A percentile compares a stretch with the other conserved stretches of the same genome.
These are phyloP conservation scores for Limnephilus auricula DNA, from an alignment of 2,888 invertebrate genomes.

Conservation along the genomic window DNA sequence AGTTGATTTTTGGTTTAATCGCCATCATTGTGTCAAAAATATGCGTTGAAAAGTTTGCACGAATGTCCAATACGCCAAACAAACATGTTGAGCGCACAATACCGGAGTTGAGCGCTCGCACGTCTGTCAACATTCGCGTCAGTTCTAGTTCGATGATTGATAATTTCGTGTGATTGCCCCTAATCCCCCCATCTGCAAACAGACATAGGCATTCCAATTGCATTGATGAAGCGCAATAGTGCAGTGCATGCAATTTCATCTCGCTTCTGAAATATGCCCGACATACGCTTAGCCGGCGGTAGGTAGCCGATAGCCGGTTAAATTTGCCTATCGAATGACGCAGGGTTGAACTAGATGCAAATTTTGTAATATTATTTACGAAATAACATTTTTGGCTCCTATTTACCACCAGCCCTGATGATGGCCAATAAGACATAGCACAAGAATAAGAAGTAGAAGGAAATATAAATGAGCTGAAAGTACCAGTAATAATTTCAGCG, in stretches of 20 bases:
- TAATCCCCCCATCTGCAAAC: slow-evolving; percentile 50
- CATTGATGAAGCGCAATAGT: slow-evolving; percentile 20
- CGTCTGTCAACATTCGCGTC: slow-evolving; percentile 26
- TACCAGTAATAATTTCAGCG: too few species aligned
- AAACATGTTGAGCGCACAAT: background rate
- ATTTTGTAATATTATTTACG: background rate
- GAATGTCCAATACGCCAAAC: background rate
- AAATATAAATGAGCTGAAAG: too few species aligned
- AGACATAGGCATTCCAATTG: slow-evolving; percentile 23
- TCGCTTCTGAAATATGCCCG: slow-evolving; percentile 38
- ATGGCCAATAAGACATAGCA: too few species aligned
- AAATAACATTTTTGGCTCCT: too few species aligned
- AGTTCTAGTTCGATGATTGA: slow-evolving; percentile 52
- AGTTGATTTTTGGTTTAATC: background rate
- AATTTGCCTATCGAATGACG: background rate
- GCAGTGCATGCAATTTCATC: slow-evolving; percentile 35
- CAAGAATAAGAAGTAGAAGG: too few species aligned
- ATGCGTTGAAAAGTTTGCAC: background rate
- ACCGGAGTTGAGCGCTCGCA: background rate
- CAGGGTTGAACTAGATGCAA: background rate
- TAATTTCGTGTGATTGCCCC: slow-evolving; percentile 57
- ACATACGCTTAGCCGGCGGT: background rate
- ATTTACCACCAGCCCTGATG: too few species aligned
- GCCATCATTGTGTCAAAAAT: background rate
- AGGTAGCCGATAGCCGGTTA: background rate